Percentiles rank a stretch among this genome's conserved stretches.
These are phyloP conservation scores for Hyperoplus lanceolatus DNA, from an alignment of 2,797 vertebrate species.

Conservation along the genomic window DNA sequence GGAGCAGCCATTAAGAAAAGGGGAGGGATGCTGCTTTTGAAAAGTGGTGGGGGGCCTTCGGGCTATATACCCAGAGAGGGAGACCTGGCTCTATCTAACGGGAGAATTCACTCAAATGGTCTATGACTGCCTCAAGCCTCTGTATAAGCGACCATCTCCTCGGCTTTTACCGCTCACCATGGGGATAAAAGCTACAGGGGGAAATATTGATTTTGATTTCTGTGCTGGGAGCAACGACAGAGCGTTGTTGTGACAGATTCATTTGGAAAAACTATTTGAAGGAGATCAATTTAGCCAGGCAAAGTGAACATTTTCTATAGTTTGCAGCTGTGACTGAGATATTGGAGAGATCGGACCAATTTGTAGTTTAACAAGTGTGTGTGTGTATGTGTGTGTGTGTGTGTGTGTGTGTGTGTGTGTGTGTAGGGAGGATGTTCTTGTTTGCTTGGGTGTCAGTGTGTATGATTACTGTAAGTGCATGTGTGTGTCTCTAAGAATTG, in stretches of 20 bases:
- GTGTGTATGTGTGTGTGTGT: not conserved
- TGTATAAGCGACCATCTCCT: not conserved
- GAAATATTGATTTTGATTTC: constrained; percentile 2
- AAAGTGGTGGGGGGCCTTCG: constrained; percentile 38
- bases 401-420: not conserved
- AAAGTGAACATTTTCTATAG: constrained; percentile 2
- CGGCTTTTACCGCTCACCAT: constrained; percentile 6
- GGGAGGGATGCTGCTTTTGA: constrained; percentile 59
- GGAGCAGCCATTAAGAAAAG: constrained; percentile 35
- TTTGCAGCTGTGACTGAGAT: not conserved
- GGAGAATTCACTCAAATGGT: constrained; percentile 45
- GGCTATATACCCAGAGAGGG: constrained; percentile 65
- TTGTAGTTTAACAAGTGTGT: not conserved
- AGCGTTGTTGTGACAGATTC: constrained; percentile 1
- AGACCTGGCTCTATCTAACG: constrained; percentile 46
- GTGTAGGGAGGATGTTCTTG: not conserved
- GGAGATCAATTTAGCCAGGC: constrained; percentile 11
- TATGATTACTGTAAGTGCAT: not conserved
- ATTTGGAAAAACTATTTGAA: not conserved
- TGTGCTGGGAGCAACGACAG: constrained; percentile 14
- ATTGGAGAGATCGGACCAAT: not conserved
- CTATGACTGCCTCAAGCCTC: constrained; percentile 21
- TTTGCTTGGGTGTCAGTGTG: not conserved
- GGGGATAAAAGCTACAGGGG: constrained; percentile 12
- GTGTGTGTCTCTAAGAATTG: constrained; percentile 1